Evolutionary conservation across 1,140 invertebrate species (phyloP).

Genomic region (Papilio polytes): DNA sequence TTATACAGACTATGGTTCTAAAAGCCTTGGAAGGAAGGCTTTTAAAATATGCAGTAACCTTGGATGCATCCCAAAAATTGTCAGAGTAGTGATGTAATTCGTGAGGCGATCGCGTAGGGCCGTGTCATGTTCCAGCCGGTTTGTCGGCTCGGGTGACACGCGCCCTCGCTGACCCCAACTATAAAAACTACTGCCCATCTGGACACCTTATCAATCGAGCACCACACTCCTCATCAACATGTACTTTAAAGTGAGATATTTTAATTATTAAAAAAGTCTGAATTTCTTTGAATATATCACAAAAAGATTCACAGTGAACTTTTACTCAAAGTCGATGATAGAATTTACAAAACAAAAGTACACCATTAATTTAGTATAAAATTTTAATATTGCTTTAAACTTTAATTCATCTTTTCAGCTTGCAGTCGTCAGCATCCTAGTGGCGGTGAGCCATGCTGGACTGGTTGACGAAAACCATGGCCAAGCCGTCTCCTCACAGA

Average conservation of each 20-base stretch:
- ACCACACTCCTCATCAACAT: slow-evolving; percentile 70
- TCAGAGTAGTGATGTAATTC: slow-evolving; percentile 66
- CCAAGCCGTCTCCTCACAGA: slow-evolving; percentile 75
- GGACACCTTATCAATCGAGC: slow-evolving; percentile 69
- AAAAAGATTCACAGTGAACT: no score
- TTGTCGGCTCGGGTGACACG: slow-evolving; percentile 64
- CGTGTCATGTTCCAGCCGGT: slow-evolving; percentile 75
- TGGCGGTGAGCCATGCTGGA: slow-evolving; percentile 66
- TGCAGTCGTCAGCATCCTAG: slow-evolving; percentile 57
- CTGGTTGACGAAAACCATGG: slow-evolving; percentile 58
- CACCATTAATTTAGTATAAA: neutral
- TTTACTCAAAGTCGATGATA: no score
- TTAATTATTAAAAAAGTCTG: slow-evolving; percentile 22
- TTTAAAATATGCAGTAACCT: slow-evolving; percentile 59
- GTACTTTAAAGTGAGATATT: slow-evolving; percentile 74
- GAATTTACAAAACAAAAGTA: neutral
- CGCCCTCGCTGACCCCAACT: slow-evolving; percentile 56
- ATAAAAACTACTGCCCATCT: slow-evolving; percentile 75
- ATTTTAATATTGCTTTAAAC: no score
- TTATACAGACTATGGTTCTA: neutral
- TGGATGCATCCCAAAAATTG: slow-evolving; percentile 64
- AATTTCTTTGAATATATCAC: neutral
- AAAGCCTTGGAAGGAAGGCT: slow-evolving; percentile 47
- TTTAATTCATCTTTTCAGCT: slow-evolving; percentile 56
- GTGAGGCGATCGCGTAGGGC: slow-evolving; percentile 65